Conservation (phyloP, 2,888 invertebrate species). For the Gortyna flavago region DNA sequence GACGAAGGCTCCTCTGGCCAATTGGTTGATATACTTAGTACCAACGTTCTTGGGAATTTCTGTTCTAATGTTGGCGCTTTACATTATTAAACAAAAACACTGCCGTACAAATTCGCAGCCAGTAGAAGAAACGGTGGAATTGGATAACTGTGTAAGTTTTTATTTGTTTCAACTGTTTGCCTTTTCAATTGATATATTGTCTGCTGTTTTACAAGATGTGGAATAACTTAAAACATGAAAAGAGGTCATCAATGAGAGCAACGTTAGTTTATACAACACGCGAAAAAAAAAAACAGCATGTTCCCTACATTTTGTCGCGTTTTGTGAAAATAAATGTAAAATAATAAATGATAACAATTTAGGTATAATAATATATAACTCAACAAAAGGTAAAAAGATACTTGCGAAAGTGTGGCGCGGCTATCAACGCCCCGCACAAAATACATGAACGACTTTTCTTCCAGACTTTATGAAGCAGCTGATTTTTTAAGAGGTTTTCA, state of each 20-base stretch:
- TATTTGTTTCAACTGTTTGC: background rate
- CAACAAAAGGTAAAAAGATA: too few species aligned
- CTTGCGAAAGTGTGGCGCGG: too few species aligned
- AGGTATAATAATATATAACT: too few species aligned
- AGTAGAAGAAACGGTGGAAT: slow-evolving; percentile 18
- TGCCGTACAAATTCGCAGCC: background rate
- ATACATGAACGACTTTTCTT: too few species aligned
- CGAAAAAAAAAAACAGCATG: background rate
- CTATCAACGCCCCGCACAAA: too few species aligned
- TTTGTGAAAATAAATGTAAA: background rate
- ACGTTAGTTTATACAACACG: too few species aligned
- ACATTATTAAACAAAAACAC: background rate
- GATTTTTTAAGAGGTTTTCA: background rate
- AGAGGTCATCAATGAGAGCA: background rate
- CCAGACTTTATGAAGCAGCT: background rate
- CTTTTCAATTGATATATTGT: background rate
- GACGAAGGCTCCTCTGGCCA: rapidly evolving
- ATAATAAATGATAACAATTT: too few species aligned
- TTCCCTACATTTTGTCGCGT: background rate
- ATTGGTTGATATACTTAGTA: slow-evolving; percentile 1
- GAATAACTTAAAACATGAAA: background rate
- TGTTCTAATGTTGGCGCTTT: background rate
- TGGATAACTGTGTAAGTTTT: slow-evolving; percentile 9
- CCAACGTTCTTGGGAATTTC: background rate
- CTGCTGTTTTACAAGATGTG: background rate